These are phyloP conservation scores for Numenius phaeopus DNA, from an alignment of 2,797 vertebrate species.

Conservation along the genomic window DNA sequence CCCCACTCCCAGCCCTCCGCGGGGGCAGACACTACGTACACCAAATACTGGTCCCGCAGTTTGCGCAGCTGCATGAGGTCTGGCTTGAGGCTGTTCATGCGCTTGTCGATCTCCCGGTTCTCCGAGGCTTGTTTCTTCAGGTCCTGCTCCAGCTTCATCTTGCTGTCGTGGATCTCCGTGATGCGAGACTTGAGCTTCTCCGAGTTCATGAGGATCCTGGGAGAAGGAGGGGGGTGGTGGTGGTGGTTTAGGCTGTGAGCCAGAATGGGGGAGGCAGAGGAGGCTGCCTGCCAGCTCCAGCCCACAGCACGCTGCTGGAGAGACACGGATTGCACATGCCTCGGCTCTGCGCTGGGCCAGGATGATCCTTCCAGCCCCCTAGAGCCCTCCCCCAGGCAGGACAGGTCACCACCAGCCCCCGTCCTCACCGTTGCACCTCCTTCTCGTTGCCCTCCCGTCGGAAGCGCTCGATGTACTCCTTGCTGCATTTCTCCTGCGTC, in stretches of 20 bases:
- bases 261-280: not conserved
- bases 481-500: constrained; percentile 91
- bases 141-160: constrained; percentile 91
- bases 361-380: not conserved
- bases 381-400: not conserved
- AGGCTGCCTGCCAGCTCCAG: constrained; percentile 27
- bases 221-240: not conserved
- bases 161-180: constrained; percentile 92
- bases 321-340: not conserved
- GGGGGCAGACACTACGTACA: constrained; percentile 79
- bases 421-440: constrained; percentile 88
- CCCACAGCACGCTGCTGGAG: not conserved
- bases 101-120: constrained; percentile 91
- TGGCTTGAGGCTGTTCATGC: constrained; percentile 91
- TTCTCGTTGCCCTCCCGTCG: constrained; percentile 87
- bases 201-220: constrained; percentile 88
- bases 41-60: constrained; percentile 91
- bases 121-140: constrained; percentile 86
- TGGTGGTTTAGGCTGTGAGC: not conserved
- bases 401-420: not conserved
- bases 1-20: accelerated
- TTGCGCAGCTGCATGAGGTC: constrained; percentile 93
- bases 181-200: constrained; percentile 90
- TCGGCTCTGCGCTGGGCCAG: not conserved
- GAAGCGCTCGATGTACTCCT: constrained; percentile 92